Evolutionary conservation across 2,888 invertebrate species (phyloP).

Genomic region (Drosophila kanekoi): DNA sequence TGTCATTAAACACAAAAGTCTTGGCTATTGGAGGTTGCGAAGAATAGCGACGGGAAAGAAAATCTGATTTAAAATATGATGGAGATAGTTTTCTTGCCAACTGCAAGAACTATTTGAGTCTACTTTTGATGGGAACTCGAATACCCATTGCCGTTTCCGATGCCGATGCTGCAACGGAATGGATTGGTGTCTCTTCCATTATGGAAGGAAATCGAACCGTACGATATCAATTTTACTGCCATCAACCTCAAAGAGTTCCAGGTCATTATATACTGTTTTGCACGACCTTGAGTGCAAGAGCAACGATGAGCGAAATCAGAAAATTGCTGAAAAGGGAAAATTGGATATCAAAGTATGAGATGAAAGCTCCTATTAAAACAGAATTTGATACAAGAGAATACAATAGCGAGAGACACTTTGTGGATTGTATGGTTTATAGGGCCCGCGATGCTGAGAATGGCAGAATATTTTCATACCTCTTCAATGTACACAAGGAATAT

Average conservation of each 20-base stretch:
- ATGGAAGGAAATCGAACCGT: neutral
- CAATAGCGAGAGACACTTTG: neutral
- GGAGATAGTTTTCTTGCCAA: neutral
- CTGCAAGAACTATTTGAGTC: neutral
- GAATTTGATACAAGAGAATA: neutral
- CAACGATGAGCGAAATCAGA: constrained; percentile 1
- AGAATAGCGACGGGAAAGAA: too few relatives aligned
- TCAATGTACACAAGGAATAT: neutral
- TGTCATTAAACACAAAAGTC: neutral
- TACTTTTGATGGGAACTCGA: constrained; percentile 1
- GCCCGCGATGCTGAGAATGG: neutral
- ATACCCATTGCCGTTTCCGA: too few relatives aligned
- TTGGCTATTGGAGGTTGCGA: constrained; percentile 1
- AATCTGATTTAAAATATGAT: neutral
- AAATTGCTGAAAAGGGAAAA: constrained; percentile 1
- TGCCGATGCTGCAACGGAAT: neutral
- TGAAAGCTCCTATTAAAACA: neutral
- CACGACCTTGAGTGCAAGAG: neutral
- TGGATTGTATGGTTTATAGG: neutral
- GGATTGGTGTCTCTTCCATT: neutral
- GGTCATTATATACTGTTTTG: too few relatives aligned
- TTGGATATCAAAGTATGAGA: constrained; percentile 13
- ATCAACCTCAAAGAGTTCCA: neutral
- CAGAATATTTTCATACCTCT: neutral
- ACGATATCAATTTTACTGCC: constrained; percentile 3